Conservation (phyloP, 2,888 invertebrate species). For the Pelosia muscerda region DNA sequence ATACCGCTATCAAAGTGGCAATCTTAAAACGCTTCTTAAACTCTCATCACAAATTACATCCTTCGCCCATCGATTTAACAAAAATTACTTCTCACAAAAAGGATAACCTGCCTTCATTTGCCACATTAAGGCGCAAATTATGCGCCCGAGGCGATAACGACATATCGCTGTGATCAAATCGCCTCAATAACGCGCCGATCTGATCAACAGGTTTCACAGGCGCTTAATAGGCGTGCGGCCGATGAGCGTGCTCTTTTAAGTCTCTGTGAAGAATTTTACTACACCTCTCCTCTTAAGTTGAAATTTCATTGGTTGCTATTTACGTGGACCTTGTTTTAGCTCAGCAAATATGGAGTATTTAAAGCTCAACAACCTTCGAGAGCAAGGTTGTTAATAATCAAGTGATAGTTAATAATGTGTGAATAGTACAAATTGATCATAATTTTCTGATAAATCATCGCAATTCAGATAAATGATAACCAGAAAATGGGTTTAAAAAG, state of each 20-base stretch:
- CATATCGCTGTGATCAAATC: conserved; percentile 67
- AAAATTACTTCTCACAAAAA: conserved; percentile 32
- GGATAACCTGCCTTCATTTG: conserved; percentile 54
- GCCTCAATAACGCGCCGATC: conserved; percentile 58
- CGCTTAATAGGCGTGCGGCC: conserved; percentile 40
- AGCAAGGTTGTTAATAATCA: neutral
- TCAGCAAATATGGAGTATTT: too few species aligned
- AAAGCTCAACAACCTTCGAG: neutral
- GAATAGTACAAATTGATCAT: too few species aligned
- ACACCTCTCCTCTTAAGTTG: neutral
- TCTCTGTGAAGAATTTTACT: neutral
- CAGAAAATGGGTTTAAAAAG: too few species aligned
- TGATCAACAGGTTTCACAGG: conserved; percentile 56
- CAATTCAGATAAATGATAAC: too few species aligned
- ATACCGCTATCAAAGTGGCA: conserved; percentile 7
- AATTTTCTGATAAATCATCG: too few species aligned
- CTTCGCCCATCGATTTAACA: conserved; percentile 32
- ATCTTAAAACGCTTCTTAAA: conserved; percentile 17
- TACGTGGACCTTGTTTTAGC: too few species aligned
- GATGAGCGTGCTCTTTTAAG: conserved; percentile 39
- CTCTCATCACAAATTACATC: conserved; percentile 41
- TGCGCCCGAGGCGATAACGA: conserved; percentile 66
- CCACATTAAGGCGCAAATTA: conserved; percentile 69
- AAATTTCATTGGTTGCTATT: too few species aligned
- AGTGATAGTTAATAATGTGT: too few species aligned